Base-by-base conservation (phyloP, 2,797 vertebrate genomes). In the Chelidonichthys spinosus region DNA sequence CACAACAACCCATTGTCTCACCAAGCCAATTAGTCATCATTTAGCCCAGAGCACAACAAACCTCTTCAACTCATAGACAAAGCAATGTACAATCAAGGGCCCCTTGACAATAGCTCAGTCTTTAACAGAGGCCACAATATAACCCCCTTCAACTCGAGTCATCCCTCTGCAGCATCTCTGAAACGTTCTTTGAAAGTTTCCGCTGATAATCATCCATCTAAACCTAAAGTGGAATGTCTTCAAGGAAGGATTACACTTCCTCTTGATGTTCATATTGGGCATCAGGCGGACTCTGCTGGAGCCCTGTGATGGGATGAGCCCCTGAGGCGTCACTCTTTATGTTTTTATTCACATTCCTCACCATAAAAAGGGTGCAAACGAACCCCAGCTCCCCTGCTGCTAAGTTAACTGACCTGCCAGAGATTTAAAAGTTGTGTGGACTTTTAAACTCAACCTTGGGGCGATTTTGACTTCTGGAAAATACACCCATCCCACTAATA, bases 281-380 rank as follows among this genome's bases (percentile, higher is more conserved):
- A 37, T 47, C 8, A 63, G 42, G 52, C 1, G 0, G 66, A n/a
- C 67, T 68, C 76, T 39, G 60, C 10, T 15, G 56, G 72, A 71
- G 49, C 35, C 18, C 52, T 35, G 69, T 59, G 85, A 71, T 69
- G 77, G 36, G 81, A 67, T 9, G 73, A 70, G 60, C 46, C 74
- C 64, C 25, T 44, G 2, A 36, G 73, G 64, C 77, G 70, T 69
- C 43, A 8, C 35, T 52, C 58, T 82, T 78, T 47, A 56, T 70
- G 82, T 75, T 86, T 84, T 85, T 69, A 87, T 76, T 72, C 81
- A 84, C 85, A 90, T 89, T 90, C 87, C 81, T 83, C n/a, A 8
- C 78, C 72, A 83, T 79, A 82, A 89, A 85, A 90, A 86, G 81
- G 63, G 18, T 64, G 55, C 63, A 54, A 75, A 11, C 39, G 44